phyloP scores from a whole-genome alignment of 2,888 invertebrate genomes.

The Eupithecia pulchellata region DNA sequence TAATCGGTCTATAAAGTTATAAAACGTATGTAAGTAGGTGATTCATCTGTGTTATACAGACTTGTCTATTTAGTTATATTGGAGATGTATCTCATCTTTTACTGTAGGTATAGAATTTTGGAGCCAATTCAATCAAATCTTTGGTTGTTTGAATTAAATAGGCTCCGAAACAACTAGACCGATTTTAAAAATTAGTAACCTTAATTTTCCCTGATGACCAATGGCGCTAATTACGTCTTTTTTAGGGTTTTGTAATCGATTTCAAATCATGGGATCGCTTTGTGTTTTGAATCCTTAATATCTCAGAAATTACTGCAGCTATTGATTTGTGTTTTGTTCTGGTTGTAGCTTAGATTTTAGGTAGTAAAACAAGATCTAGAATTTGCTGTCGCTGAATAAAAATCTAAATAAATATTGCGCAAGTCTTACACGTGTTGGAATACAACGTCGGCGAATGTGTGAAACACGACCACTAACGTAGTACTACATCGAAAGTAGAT shows the following conservation, averaged over 20 bases:
- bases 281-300: too few relatives aligned
- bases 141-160: too few relatives aligned
- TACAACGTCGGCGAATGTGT: neutral
- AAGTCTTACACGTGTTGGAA: neutral
- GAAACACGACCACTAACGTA: neutral
- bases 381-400: neutral
- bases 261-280: too few relatives aligned
- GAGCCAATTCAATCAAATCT: too few relatives aligned
- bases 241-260: too few relatives aligned
- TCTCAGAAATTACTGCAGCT: too few relatives aligned
- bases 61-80: neutral
- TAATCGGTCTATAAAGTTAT: neutral
- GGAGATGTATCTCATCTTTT: neutral
- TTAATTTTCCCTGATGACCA: too few relatives aligned
- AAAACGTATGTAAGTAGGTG: neutral
- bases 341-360: too few relatives aligned
- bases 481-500: neutral
- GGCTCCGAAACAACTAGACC: too few relatives aligned
- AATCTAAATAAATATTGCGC: constrained; percentile 1
- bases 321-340: too few relatives aligned
- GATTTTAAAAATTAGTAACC: too few relatives aligned
- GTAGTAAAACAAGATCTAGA: neutral
- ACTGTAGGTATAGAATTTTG: neutral
- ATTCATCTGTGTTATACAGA: neutral
- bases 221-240: too few relatives aligned